A percentile compares a stretch with the other conserved stretches of the same genome.
Conservation (phyloP, 2,888 invertebrate species). For the Eupsilia transversa region DNA sequence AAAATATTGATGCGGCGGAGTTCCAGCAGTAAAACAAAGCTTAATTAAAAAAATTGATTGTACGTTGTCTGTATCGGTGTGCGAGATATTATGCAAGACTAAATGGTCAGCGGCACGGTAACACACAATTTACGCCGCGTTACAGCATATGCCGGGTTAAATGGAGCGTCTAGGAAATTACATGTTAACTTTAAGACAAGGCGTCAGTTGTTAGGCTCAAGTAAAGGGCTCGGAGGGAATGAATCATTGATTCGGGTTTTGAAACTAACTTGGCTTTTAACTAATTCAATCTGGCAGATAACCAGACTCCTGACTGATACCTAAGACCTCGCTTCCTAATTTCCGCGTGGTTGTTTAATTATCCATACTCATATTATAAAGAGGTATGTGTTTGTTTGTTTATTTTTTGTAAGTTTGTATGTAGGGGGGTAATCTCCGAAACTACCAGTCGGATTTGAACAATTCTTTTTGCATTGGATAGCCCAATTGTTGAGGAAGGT, state of each 20-base stretch:
- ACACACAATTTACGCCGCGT: constrained; percentile 79
- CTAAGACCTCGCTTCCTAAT: neutral
- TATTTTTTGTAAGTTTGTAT: no score
- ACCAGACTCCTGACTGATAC: neutral
- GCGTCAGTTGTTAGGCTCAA: constrained; percentile 21
- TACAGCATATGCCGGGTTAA: constrained; percentile 72
- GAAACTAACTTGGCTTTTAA: constrained; percentile 6
- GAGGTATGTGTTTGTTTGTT: no score
- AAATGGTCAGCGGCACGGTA: constrained; percentile 74
- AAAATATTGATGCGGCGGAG: constrained; percentile 6
- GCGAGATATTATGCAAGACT: constrained; percentile 75
- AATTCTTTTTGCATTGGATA: no score
- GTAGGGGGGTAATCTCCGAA: no score
- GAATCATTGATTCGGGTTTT: constrained; percentile 23
- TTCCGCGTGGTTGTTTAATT: constrained; percentile 14
- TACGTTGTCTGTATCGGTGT: constrained; percentile 32
- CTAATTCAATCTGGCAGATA: constrained; percentile 17
- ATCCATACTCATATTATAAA: no score
- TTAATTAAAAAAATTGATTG: constrained; percentile 26
- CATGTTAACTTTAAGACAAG: constrained; percentile 64
- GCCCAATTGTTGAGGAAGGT: no score
- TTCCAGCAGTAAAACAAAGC: constrained; percentile 28
- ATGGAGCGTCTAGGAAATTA: constrained; percentile 77
- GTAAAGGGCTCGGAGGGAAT: constrained; percentile 30
- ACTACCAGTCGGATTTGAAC: no score